Evolutionary conservation across 2,797 vertebrate species (phyloP).

Genomic region (Danio jaintianensis): DNA sequence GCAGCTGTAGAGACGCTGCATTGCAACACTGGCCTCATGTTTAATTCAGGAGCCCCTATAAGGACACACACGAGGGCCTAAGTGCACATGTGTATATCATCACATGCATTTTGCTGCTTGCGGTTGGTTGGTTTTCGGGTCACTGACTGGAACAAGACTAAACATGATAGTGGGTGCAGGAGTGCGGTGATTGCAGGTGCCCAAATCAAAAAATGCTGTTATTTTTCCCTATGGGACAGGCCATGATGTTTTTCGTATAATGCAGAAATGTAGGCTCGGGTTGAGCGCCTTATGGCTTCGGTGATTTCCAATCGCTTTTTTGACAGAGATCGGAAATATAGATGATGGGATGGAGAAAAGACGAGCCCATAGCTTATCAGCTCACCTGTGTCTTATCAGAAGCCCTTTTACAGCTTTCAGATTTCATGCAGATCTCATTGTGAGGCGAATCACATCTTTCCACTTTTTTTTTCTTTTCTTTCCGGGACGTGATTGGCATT

Average conservation of each 20-base stretch:
- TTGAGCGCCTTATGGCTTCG: neutral
- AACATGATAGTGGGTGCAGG: slow-evolving; percentile 50
- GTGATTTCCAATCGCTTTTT: slow-evolving; percentile 23
- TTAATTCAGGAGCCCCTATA: slow-evolving; percentile 69
- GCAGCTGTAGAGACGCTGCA: slow-evolving; percentile 33
- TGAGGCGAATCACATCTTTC: slow-evolving; percentile 40
- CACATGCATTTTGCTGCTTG: slow-evolving; percentile 53
- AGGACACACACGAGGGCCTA: slow-evolving; percentile 55
- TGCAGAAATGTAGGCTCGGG: slow-evolving; percentile 22
- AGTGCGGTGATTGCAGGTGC: slow-evolving; percentile 38
- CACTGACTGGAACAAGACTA: slow-evolving; percentile 61
- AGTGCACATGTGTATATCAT: slow-evolving; percentile 59
- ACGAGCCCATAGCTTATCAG: slow-evolving; percentile 32
- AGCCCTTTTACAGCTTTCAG: slow-evolving; percentile 6
- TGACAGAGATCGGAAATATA: slow-evolving; percentile 19
- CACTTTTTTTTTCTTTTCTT: neutral
- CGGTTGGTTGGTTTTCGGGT: slow-evolving; percentile 64
- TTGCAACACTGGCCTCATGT: slow-evolving; percentile 62
- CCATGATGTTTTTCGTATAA: slow-evolving; percentile 19
- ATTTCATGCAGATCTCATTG: slow-evolving; percentile 43
- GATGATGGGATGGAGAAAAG: slow-evolving; percentile 12
- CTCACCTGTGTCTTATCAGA: slow-evolving; percentile 46
- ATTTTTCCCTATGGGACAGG: slow-evolving; percentile 39
- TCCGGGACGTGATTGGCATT: slow-evolving; percentile 33
- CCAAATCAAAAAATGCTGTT: slow-evolving; percentile 28